Evolutionary conservation across 2,113 vertebrate species (phyloP), one percentile per base, ranked within the genome.

Genomic region (Calidris pygmaea): DNA sequence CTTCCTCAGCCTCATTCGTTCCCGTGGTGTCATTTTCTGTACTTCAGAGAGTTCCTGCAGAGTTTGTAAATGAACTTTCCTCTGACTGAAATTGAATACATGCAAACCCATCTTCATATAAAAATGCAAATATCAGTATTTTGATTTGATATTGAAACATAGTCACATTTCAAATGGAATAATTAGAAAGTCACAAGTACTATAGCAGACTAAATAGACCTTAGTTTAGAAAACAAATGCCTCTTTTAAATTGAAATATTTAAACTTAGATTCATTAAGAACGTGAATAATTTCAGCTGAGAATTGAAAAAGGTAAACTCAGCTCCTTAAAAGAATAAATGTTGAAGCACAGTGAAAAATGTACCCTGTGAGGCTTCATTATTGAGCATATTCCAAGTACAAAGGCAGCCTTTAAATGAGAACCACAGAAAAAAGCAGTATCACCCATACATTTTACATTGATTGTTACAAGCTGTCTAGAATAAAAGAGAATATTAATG

Each of bases 11-110:
- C 98, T 84, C 98, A 98, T 98, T 58, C 98, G 95, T 52, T 99
- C 98, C 82, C 98, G 95, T 0, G 98, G 98, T 3, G 98, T 98
- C 98, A 98, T 98, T 96, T 97, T 98, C 96, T 98, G 98, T 9
- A 99, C 98, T 89, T 98, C 98, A 58, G 98, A 98, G 72, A 98
- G 97, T 7, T 98, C 98, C 74, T 94, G 95, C 56, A 99, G 98
- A 21, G 98, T 99, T 93, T 98, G 98, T 50, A 99, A 98, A 97
- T 98, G 98, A 65, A 98, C 96, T 83, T 98, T 98, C 82, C 65
- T 98, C 91, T 98, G 98, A 93, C 98, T 99, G 85, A 74, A 97
- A 97, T 95, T 53, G 63, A 97, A 85, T 19, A 14, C 41, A 77
- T 23, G 37, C 76, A 95, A 93, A 65, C 12, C 32, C 41, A 39